Evolutionary conservation across 23 tunicate genomes (phyloP).

Genomic region (Ascidia mentula): DNA sequence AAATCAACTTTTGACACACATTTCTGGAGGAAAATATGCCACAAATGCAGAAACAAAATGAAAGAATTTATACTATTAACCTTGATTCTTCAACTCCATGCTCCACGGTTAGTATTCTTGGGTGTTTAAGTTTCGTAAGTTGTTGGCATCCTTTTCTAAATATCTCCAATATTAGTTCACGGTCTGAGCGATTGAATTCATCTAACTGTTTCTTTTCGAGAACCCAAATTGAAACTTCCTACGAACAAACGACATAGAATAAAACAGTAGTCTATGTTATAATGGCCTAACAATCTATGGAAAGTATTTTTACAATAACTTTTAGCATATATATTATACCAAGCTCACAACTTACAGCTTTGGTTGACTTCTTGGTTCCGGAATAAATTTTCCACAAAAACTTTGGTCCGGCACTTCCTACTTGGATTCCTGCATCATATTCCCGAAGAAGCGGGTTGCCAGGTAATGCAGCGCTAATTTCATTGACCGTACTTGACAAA

Average conservation of each 20-base stretch:
- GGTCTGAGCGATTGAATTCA: slow-evolving; percentile 43
- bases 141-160: slow-evolving; percentile 65
- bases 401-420: slow-evolving; percentile 80
- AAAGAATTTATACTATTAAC: slow-evolving; percentile 19
- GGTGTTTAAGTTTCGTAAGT: slow-evolving; percentile 81
- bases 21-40: too few relatives aligned
- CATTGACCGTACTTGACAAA: slow-evolving; percentile 77
- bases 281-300: too few relatives aligned
- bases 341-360: slow-evolving; percentile 55
- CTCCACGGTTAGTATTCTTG: slow-evolving; percentile 85
- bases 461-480: slow-evolving; percentile 86
- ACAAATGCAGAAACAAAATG: too few relatives aligned
- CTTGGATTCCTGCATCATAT: slow-evolving; percentile 79
- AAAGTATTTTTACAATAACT: too few relatives aligned
- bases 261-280: too few relatives aligned
- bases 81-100: slow-evolving; percentile 91
- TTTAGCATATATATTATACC: too few relatives aligned
- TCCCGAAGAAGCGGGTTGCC: slow-evolving; percentile 90
- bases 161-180: slow-evolving; percentile 60
- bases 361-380: slow-evolving; percentile 80
- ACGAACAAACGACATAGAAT: neutral
- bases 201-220: slow-evolving; percentile 78
- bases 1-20: too few relatives aligned
- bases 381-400: slow-evolving; percentile 79
- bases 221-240: slow-evolving; percentile 85